Evolutionary conservation across 1,140 invertebrate species (phyloP), one percentile per base, ranked within the genome.

Genomic region (Schlechtendalia chinensis): DNA sequence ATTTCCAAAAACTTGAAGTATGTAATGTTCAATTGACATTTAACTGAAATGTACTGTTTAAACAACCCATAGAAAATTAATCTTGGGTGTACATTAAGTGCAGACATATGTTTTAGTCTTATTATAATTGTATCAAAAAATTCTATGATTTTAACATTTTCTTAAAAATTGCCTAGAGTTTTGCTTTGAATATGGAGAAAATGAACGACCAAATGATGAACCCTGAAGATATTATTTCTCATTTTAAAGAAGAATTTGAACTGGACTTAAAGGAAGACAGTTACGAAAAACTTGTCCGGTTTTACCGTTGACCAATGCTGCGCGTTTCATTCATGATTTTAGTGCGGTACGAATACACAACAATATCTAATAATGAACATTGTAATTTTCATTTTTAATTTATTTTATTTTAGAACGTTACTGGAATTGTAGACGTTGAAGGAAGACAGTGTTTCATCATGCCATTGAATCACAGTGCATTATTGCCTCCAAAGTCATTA

Each of bases 261-360:
- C 87, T 94, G 81, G 91, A 93, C 84, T 85, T 91, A 32, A 88
- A 89, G 45, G 86, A 87, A 72, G 89, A 90, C 54, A 86, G 88
- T 80, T 93, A 90, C 85, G 92, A 94, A 83, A 91, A 91, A 84
- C 92, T 95, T 83, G 89, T 92, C 75, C 75, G 12, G 12, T 45
- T 19, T 92, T 95, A 14, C 93, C 93, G 19, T 89, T 93, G 84
- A 94, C 94, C 83, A 89, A 89, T 82, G 90, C 92, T 82, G 93
- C 93, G 27, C 89, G 91, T 47, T 95, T 96, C 84, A 91, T 96
- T 84, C 95, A 97, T 84, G 95, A 97, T 86, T 97, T 97, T 85
- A 91, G 91, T 82, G 89, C 89, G 82, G 91, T 91, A 86, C 85
- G 88, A 86, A 32, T 69, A 27, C 16, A 32, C 22, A 5, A n/a